Evolutionary conservation across 2,888 invertebrate species (phyloP).

Genomic region (Plebejus argus): DNA sequence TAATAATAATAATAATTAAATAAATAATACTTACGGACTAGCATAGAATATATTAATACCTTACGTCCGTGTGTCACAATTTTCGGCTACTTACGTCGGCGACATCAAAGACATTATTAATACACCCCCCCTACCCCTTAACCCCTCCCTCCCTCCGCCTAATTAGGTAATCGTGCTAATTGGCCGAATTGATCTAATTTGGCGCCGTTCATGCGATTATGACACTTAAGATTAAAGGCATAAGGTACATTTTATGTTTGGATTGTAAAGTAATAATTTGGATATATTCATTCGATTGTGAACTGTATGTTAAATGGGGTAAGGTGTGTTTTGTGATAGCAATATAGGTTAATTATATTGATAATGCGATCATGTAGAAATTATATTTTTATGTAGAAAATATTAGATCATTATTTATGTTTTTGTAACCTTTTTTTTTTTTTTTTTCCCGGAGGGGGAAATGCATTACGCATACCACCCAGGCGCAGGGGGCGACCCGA

Average conservation of each 20-base stretch:
- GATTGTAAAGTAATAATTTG: neutral
- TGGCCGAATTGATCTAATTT: conserved; percentile 40
- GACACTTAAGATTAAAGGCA: neutral
- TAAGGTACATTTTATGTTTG: neutral
- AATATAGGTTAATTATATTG: neutral
- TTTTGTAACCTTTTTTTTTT: no score
- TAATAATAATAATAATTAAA: no score
- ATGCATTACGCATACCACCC: no score
- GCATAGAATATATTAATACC: no score
- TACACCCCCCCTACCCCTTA: conserved; percentile 4
- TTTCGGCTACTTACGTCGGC: neutral
- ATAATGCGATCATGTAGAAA: neutral
- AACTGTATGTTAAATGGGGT: neutral
- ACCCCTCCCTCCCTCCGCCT: conserved; percentile 27
- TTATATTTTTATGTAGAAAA: neutral
- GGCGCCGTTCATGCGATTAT: neutral
- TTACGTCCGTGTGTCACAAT: neutral
- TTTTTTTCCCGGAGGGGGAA: no score
- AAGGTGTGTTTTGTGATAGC: neutral
- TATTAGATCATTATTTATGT: neutral
- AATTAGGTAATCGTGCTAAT: conserved; percentile 41
- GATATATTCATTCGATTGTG: neutral
- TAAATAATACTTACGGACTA: no score
- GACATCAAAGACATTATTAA: conserved; percentile 36
- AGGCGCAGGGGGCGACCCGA: no score